Evolutionary conservation across 2,113 vertebrate genomes (phyloP).

Genomic region (Capreolus pygargus): DNA sequence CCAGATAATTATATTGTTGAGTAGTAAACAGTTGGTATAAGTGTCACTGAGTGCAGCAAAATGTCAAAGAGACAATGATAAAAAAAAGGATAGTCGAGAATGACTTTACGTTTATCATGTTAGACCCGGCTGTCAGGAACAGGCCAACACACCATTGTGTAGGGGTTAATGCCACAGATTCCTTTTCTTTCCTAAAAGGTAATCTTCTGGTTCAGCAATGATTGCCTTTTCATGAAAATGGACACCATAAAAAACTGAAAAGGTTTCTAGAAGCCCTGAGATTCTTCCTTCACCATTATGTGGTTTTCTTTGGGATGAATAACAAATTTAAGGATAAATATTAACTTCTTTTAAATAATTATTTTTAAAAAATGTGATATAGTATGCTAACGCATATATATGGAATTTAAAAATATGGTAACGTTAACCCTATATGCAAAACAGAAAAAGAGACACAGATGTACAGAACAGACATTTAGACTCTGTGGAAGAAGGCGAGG

Average conservation of each 20-base stretch:
- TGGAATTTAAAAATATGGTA: too few relatives aligned
- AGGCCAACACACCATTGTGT: too few relatives aligned
- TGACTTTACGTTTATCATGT: neutral
- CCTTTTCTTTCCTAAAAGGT: neutral
- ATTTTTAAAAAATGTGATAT: neutral
- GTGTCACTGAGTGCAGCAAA: neutral
- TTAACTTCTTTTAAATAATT: neutral
- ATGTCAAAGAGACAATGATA: neutral
- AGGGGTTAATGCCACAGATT: accelerated
- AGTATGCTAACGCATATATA: too few relatives aligned
- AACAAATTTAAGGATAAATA: neutral
- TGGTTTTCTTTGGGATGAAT: neutral
- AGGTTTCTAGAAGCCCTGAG: neutral
- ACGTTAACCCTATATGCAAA: too few relatives aligned
- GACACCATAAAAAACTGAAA: neutral
- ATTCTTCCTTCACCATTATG: neutral
- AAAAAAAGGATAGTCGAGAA: neutral
- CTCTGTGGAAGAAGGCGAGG: too few relatives aligned
- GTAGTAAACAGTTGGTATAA: neutral
- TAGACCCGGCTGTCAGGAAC: neutral
- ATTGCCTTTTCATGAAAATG: neutral
- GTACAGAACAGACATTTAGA: too few relatives aligned
- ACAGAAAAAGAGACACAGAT: too few relatives aligned
- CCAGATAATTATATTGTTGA: neutral
- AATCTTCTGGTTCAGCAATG: neutral